These are phyloP conservation scores for Romanogobio albipinnatus DNA, from an alignment of 2,113 vertebrate species.

Conservation along the genomic window DNA sequence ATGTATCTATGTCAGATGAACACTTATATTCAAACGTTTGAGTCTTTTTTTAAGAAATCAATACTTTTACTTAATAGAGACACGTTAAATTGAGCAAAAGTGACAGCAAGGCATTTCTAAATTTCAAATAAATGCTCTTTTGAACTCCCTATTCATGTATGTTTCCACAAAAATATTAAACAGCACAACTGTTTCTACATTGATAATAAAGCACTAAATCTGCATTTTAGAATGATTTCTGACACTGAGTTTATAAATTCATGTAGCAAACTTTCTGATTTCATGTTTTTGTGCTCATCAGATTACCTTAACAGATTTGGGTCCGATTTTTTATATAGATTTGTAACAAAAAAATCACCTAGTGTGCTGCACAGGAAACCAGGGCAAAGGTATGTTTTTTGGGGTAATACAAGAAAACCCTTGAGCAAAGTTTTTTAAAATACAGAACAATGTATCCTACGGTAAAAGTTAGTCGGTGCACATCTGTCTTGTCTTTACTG, in stretches of 20 bases:
- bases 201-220: too few relatives aligned
- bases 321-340: not conserved
- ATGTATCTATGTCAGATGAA: not conserved
- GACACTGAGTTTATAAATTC: not conserved
- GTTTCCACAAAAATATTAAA: too few relatives aligned
- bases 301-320: not conserved
- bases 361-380: not conserved
- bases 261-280: not conserved
- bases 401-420: not conserved
- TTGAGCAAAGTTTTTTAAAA: not conserved
- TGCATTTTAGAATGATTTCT: not conserved
- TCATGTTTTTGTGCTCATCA: not conserved
- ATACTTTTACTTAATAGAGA: not conserved
- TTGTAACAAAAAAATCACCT: not conserved
- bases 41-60: too few relatives aligned
- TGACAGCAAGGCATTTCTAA: not conserved
- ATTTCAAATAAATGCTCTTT: not conserved
- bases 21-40: too few relatives aligned
- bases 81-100: not conserved
- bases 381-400: not conserved
- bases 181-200: too few relatives aligned
- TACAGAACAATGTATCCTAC: not conserved
- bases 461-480: not conserved
- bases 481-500: slow-evolving; percentile 37
- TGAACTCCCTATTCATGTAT: not conserved